Evolutionary conservation across 2,113 vertebrate genomes (phyloP), one percentile per base, ranked within the genome.

Genomic region (Otis tarda): DNA sequence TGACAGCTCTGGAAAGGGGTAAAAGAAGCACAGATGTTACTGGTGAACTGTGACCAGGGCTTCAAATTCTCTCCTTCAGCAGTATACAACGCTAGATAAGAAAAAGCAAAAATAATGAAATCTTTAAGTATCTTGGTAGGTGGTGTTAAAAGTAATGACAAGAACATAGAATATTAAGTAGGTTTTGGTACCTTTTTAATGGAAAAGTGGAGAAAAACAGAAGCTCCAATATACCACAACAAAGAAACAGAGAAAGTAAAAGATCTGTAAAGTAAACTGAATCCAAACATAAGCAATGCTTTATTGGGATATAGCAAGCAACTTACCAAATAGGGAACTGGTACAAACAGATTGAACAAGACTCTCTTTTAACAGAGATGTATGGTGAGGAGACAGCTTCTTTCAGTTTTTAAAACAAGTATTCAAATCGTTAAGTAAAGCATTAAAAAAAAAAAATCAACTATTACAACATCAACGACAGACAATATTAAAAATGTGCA

Each of bases 321-420:
- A 97, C 96, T 94, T 98, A 95, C 93, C 95, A 96, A 96, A 97
- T 94, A 95, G 95, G 95, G 88, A 91, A 96, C 89, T 55, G 76
- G 97, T 96, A 97, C 93, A 97, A 95, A 97, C 94, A 96, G 89
- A 92, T 85, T 96, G 84, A 97, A 97, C 92, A 94, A 96, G 91
- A 95, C 94, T 97, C 97, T 98, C 97, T 98, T 98, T 97, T 94
- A 98, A 98, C 98, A 98, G 98, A 98, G 97, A 98, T 97, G 86
- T 96, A 95, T 83, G 91, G 45, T 83, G 93, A 96, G 52, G 59
- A 97, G 92, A 96, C 90, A 96, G 91, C 71, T 92, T 97, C 88
- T 94, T 97, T 97, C 95, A 97, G 78, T 96, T 97, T 96, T 94
- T 83, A 97, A 97, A 98, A 97, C 95, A 97, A 93, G 64, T 94